Base-by-base conservation (phyloP, 2,113 vertebrate species). In the Etia nguti region DNA sequence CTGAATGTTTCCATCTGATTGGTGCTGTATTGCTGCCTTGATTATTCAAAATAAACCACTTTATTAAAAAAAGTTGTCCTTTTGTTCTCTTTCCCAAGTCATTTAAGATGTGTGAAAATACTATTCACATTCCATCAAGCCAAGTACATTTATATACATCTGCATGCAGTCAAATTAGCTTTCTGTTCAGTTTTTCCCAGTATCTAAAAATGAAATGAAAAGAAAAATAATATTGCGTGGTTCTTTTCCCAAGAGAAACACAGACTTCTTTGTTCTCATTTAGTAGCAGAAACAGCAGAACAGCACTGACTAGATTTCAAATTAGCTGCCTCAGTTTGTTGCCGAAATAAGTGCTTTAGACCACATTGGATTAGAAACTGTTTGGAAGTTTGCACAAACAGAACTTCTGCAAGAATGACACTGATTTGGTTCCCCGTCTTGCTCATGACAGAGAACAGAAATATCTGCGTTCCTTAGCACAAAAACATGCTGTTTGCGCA, bases 31-130 rank as follows among this genome's bases (percentile, higher is more conserved):
- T 3, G n/a, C 77, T 91, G 89, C 80, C 87, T 87, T 82, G 75
- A 86, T 80, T 84, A 84, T 90, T 89, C 70, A 84, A 60, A 94
- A 95, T 95, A 95, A 95, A 95, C 82, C 38, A 88, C 55, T 43
- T 87, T 87, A 80, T 81, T 80, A 60, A 48, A 10, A 5, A 8
- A 5, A 1, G 3, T 65, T 54, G 55, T 62, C 15, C 29, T 26
- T 79, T 36, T 54, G 36, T 80, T 43, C 38, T 57, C 2, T 77
- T 4, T 43, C n/a, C 12, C 2, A 20, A 31, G 34, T 26, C 29
- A 34, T 34, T 22, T 57, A 56, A 34, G 2, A 29, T 55, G 24
- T 41, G 4, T 75, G 10, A 36, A 10, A 26, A 62, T 2, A 38
- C 9, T 50, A 34, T 24, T 41, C 3, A 6, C 12, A 29, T 29